Base-by-base conservation (phyloP, 2,888 invertebrate genomes). In the Drosophila emarginata region DNA sequence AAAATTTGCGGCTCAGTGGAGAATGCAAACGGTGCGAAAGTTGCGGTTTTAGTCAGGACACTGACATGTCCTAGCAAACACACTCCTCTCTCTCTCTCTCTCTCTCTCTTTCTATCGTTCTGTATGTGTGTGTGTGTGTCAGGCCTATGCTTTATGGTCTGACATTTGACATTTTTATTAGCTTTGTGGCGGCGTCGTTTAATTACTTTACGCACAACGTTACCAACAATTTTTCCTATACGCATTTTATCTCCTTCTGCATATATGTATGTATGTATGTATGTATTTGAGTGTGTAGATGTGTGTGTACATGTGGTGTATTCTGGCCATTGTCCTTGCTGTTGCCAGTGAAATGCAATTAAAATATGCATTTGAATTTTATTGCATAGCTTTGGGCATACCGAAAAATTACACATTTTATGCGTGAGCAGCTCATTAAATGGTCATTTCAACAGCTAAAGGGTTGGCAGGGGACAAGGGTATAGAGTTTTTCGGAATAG, bases 121-220 rank as follows among this genome's bases (percentile, higher is more conserved):
- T n/a, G n/a, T n/a, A n/a, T 11, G 60, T 45, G 39, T 66, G 32
- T 54, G 69, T 21, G 61, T 50, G 61, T 66, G 80, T 66, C 69
- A 61, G 70, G 87, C 87, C 80, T 83, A 86, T 81, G 87, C 74
- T 81, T 81, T 87, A 87, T 84, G 67, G 79, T 53, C 87, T 72
- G 85, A 84, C 87, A 81, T 84, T 81, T 81, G 87, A 81, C 81
- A 87, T 87, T 81, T 81, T 81, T 81, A 81, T 81, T 81, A 81
- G 87, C 87, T 81, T 84, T 81, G 81, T 58, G 81, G 81, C 77
- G 76, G 79, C 87, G 79, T 68, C 82, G 87, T 81, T 87, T 87
- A 81, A 81, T 81, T 81, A 87, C 81, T 84, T 81, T 84, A 76
- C 72, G 72, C 78, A 67, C 78, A 82, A 67, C 67, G 69, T 61